These are phyloP conservation scores for Microtus richardsoni DNA, from an alignment of 2,113 vertebrate species.

Conservation along the genomic window DNA sequence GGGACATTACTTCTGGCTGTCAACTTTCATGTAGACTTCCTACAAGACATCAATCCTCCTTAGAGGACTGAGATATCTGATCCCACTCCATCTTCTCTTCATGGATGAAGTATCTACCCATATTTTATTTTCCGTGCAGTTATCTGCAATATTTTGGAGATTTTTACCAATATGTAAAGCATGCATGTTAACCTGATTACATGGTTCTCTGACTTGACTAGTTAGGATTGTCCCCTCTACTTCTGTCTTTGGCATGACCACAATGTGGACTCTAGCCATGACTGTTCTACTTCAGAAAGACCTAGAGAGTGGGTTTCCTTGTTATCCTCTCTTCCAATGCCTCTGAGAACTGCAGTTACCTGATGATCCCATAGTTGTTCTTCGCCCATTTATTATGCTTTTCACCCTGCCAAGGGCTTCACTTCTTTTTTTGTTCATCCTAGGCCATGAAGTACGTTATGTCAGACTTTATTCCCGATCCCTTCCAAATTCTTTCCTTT, in stretches of 20 bases:
- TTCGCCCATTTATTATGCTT: neutral
- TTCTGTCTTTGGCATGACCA: neutral
- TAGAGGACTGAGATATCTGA: neutral
- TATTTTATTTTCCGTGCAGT: neutral
- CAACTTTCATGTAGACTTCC: neutral
- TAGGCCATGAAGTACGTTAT: neutral
- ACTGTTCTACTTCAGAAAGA: neutral
- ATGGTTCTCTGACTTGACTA: neutral
- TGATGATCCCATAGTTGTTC: neutral
- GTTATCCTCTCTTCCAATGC: neutral
- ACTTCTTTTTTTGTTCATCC: neutral
- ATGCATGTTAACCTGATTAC: neutral
- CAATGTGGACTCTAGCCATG: neutral
- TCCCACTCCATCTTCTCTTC: neutral
- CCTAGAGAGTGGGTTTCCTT: neutral
- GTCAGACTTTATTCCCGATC: neutral
- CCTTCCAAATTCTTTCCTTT: neutral
- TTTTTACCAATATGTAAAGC: neutral
- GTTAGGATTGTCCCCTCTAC: neutral
- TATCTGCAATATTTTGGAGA: neutral
- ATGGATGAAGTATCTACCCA: neutral
- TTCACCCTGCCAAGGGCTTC: neutral
- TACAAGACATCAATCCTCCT: neutral
- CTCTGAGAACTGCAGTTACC: neutral
- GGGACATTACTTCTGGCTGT: neutral